A percentile compares a stretch with the other conserved stretches of the same genome.
phyloP scores from a whole-genome alignment of 2,797 vertebrate species.

The Cryptoprocta ferox region DNA sequence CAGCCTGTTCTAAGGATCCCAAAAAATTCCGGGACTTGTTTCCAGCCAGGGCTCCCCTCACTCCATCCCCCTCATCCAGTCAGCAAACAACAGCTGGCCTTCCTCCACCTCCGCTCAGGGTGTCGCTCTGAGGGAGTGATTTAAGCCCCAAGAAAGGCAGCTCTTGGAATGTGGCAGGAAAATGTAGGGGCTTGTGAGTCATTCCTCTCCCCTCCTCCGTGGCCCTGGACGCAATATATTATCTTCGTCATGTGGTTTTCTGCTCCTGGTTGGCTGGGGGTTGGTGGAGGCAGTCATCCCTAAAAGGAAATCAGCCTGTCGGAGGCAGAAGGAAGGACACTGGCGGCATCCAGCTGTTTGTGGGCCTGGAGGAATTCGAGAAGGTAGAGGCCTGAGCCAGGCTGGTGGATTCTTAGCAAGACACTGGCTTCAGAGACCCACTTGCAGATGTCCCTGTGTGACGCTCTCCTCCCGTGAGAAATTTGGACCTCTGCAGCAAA shows the following conservation, averaged over 20 bases:
- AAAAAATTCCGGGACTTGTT: background rate
- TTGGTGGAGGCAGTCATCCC: slow-evolving; percentile 33
- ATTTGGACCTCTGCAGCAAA: background rate
- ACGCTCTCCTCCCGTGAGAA: background rate
- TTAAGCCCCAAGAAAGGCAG: slow-evolving; percentile 59
- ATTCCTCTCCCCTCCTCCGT: background rate
- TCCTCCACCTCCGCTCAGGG: background rate
- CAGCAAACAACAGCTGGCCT: background rate
- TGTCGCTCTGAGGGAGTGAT: slow-evolving; percentile 6
- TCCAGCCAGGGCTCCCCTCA: background rate
- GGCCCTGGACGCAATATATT: background rate
- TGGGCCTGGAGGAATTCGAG: background rate
- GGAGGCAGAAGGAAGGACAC: background rate
- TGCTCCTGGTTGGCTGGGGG: slow-evolving; percentile 48
- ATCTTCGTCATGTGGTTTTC: slow-evolving; percentile 20
- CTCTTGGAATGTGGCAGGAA: slow-evolving; percentile 53
- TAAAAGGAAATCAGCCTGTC: slow-evolving; percentile 39
- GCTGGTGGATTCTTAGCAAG: background rate
- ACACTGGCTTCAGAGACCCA: background rate
- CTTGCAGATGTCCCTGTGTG: background rate
- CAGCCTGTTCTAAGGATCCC: background rate
- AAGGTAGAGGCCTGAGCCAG: background rate
- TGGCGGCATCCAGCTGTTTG: slow-evolving; percentile 51
- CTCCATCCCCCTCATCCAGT: background rate
- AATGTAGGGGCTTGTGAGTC: slow-evolving; percentile 64